Conservation (phyloP, 2,888 invertebrate species). For the Pycnomerus fuliginosus region DNA sequence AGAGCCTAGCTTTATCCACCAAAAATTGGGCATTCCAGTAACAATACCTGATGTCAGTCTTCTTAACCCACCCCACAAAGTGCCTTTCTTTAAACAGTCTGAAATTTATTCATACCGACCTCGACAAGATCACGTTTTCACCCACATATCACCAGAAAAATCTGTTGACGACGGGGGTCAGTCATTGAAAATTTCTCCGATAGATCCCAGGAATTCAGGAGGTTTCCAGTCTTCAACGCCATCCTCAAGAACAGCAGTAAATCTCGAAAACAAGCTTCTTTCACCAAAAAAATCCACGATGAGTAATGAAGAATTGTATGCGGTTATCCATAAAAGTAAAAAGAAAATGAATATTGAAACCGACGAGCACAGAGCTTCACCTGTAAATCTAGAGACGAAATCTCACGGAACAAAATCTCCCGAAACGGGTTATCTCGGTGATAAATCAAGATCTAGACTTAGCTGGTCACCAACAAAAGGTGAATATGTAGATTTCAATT, state of each 20-base stretch:
- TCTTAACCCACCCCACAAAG: slow-evolving; percentile 13
- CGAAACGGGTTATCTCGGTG: slow-evolving; percentile 63
- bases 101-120: slow-evolving; percentile 29
- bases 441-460: slow-evolving; percentile 58
- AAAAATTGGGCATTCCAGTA: slow-evolving; percentile 45
- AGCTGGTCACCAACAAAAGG: slow-evolving; percentile 64
- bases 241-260: slow-evolving; percentile 55
- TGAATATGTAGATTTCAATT: slow-evolving; percentile 47
- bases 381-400: slow-evolving; percentile 33
- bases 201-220: slow-evolving; percentile 62
- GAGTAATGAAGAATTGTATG: slow-evolving; percentile 77
- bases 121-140: slow-evolving; percentile 22
- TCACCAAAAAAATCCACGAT: slow-evolving; percentile 72
- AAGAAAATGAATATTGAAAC: slow-evolving; percentile 69
- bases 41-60: slow-evolving; percentile 34
- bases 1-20: slow-evolving; percentile 33
- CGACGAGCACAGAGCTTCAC: slow-evolving; percentile 56
- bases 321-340: slow-evolving; percentile 76
- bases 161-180: slow-evolving; percentile 41
- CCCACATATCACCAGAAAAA: slow-evolving; percentile 20
- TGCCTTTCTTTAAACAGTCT: too few species aligned
- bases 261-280: slow-evolving; percentile 57
- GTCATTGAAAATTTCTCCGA: slow-evolving; percentile 65
- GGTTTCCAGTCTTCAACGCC: slow-evolving; percentile 71
- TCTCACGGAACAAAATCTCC: slow-evolving; percentile 51